Percentiles rank a stretch among this genome's conserved stretches.
These are phyloP conservation scores for Odobenus rosmarus DNA, from an alignment of 2,113 vertebrate genomes.

Conservation along the genomic window DNA sequence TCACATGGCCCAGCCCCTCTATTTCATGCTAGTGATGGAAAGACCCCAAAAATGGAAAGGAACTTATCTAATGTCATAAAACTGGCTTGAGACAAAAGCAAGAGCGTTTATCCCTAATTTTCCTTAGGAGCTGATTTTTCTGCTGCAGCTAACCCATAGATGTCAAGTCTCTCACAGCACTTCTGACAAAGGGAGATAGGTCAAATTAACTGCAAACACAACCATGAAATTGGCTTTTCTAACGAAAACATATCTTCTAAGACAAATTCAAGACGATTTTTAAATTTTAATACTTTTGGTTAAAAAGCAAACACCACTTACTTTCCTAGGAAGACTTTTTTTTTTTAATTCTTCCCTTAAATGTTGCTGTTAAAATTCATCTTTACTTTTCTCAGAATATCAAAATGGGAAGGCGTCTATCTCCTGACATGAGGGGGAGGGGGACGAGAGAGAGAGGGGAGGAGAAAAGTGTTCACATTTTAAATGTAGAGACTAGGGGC, in stretches of 20 bases:
- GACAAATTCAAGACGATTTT: background rate
- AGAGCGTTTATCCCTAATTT: rapidly evolving
- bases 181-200: background rate
- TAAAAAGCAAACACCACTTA: background rate
- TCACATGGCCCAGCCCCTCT: background rate
- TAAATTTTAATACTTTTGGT: background rate
- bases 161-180: rapidly evolving
- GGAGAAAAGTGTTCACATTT: background rate
- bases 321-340: background rate
- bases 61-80: background rate
- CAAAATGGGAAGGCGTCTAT: background rate
- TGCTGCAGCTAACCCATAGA: rapidly evolving
- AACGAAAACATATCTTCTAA: background rate
- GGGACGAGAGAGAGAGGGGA: background rate
- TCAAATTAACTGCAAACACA: too few relatives aligned
- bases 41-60: background rate
- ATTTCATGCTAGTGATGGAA: background rate
- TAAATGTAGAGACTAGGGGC: background rate
- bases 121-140: background rate
- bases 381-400: background rate
- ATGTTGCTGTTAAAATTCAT: background rate
- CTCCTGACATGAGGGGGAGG: background rate
- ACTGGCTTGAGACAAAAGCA: background rate
- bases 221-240: background rate
- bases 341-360: background rate